Conservation (phyloP, 2,888 invertebrate genomes). For the Corbicula japonica region DNA sequence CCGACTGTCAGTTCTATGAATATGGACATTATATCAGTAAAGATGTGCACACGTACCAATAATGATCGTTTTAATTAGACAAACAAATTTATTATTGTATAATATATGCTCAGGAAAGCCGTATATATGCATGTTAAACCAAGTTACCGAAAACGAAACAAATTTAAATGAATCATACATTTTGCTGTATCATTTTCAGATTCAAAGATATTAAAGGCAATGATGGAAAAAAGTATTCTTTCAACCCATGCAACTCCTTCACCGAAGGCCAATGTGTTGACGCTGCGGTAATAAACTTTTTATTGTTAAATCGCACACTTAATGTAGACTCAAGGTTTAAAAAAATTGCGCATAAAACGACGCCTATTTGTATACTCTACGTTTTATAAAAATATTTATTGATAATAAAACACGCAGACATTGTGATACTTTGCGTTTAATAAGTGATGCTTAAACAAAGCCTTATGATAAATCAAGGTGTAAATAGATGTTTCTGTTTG, state of each 20-base stretch:
- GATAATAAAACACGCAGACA: background rate
- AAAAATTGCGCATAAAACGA: background rate
- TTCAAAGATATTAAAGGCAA: conserved; percentile 34
- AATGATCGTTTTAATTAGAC: too few species aligned
- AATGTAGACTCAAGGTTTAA: background rate
- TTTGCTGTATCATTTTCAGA: conserved; percentile 24
- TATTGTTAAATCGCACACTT: background rate
- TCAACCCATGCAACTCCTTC: conserved; percentile 50
- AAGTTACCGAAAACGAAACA: too few species aligned
- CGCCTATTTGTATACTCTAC: background rate
- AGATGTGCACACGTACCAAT: too few species aligned
- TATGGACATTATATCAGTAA: too few species aligned
- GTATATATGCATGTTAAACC: too few species aligned
- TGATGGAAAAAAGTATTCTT: conserved; percentile 38
- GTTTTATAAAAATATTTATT: background rate
- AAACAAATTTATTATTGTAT: too few species aligned
- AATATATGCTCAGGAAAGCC: too few species aligned
- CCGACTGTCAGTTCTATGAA: too few species aligned
- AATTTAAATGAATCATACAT: too few species aligned
- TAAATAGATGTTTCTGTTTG: too few species aligned
- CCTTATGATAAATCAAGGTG: too few species aligned
- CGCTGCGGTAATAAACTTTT: conserved; percentile 42
- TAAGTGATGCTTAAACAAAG: background rate
- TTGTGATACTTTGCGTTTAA: background rate
- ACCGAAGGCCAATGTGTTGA: conserved; percentile 22